phyloP scores from a whole-genome alignment of 2,797 vertebrate species.

The Enteromius argenteus region DNA sequence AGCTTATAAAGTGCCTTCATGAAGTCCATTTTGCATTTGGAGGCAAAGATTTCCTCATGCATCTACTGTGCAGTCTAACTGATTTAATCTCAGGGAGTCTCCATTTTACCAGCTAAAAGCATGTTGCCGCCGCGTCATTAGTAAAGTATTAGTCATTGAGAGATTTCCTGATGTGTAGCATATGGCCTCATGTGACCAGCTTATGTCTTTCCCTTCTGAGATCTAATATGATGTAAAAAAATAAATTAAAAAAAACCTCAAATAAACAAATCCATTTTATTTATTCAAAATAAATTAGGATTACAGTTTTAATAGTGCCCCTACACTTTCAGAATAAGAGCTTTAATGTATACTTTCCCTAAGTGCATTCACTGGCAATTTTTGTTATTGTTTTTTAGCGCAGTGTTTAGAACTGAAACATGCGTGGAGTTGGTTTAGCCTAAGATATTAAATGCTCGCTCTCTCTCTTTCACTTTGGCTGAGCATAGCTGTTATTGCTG shows the following conservation, averaged over 20 bases:
- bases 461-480: constrained; percentile 13
- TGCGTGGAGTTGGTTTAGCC: constrained; percentile 41
- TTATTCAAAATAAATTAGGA: constrained; percentile 77
- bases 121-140: constrained; percentile 58
- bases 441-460: constrained; percentile 26
- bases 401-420: constrained; percentile 30
- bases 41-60: constrained; percentile 66
- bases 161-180: constrained; percentile 78
- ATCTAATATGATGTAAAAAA: constrained; percentile 78
- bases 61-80: constrained; percentile 67
- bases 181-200: constrained; percentile 80
- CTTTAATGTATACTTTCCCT: constrained; percentile 54
- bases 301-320: constrained; percentile 70
- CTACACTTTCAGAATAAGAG: constrained; percentile 44
- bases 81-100: constrained; percentile 68
- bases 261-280: constrained; percentile 74
- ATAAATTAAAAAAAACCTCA: not conserved
- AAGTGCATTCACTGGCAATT: constrained; percentile 60
- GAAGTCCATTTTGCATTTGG: constrained; percentile 68
- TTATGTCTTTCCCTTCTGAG: constrained; percentile 77
- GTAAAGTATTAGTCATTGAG: constrained; percentile 64
- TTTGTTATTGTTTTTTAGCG: constrained; percentile 47
- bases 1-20: constrained; percentile 65
- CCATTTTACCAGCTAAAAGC: constrained; percentile 68
- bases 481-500: constrained; percentile 11